These are phyloP conservation scores for Andrena chrysosceles DNA, from an alignment of 2,888 invertebrate genomes.

Conservation along the genomic window DNA sequence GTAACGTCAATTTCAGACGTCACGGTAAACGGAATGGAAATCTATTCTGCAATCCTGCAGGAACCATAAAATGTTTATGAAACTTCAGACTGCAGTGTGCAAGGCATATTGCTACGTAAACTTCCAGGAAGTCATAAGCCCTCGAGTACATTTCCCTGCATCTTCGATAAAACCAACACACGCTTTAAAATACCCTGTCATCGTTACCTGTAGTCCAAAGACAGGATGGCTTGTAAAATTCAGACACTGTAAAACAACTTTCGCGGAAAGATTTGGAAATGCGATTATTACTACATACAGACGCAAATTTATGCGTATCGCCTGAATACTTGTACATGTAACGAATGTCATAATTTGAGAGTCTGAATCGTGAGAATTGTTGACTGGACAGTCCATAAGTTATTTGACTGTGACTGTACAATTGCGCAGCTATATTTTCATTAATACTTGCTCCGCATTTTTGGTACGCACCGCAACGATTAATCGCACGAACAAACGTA, in stretches of 20 bases:
- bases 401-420: neutral
- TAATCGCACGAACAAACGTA: neutral
- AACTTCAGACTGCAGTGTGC: constrained; percentile 6
- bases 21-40: neutral
- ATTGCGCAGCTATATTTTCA: neutral
- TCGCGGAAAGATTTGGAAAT: neutral
- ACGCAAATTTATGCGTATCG: no score
- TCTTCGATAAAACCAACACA: neutral
- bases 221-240: neutral
- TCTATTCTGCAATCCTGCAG: neutral
- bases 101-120: constrained; percentile 17
- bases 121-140: constrained; percentile 19
- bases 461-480: neutral
- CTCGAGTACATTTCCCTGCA: constrained; percentile 3
- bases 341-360: neutral
- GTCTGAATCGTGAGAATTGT: neutral
- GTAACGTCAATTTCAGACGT: neutral
- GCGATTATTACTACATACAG: neutral
- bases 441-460: neutral
- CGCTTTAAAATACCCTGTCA: neutral
- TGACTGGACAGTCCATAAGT: neutral
- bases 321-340: no score
- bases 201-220: neutral
- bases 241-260: neutral
- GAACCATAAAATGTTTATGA: constrained; percentile 14